Evolutionary conservation across 35 echinoderm and acorn worm genomes (phyloP), one percentile per base, ranked within the genome.

Genomic region (Heliocidaris erythrogramma): DNA sequence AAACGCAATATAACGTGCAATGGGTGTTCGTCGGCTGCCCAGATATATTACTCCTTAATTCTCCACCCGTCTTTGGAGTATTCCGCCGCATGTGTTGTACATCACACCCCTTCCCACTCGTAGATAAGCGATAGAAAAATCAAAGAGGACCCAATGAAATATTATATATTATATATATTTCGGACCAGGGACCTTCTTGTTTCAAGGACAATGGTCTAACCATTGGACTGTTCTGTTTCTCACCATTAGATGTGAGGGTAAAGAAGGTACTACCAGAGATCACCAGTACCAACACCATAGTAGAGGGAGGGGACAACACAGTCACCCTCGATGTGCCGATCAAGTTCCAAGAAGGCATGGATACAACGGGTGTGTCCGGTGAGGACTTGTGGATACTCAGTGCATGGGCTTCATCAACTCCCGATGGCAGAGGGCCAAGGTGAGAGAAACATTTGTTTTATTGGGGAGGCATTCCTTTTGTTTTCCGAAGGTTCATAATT

Each of bases 351-450:
- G 95, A 97, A 88, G 94, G 65, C 48, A 31, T 47, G 21, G 93
- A 93, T 60, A 97, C 97, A 59, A 95, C 97, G 32, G 94, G 97
- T 32, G 88, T 94, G 17, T 94, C 52, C 12, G 97, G 97, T 31
- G 93, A 97, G 50, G 89, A 94, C 59, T 78, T 97, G 49, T 97
- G 97, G 97, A 94, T 59, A 78, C 88, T 96, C 9, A 94, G 97
- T 60, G 71, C 61, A 9, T 97, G 97, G 97, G 94, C 94, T 5
- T 95, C 94, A 50, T 60, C 88, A 12, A 95, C 60, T 13, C 32
- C 93, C 32, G 94, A 96, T 29, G 95, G 95, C 16, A 91, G 27
- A 59, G 97, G 97, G 29, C 0, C 27, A 30, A 86, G 32, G 53
- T 96, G 85, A 93, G 61, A 42, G 35, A 42, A 42, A 59, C 60